Conservation (phyloP, 2,797 vertebrate genomes). For the Acipenser ruthenus region DNA sequence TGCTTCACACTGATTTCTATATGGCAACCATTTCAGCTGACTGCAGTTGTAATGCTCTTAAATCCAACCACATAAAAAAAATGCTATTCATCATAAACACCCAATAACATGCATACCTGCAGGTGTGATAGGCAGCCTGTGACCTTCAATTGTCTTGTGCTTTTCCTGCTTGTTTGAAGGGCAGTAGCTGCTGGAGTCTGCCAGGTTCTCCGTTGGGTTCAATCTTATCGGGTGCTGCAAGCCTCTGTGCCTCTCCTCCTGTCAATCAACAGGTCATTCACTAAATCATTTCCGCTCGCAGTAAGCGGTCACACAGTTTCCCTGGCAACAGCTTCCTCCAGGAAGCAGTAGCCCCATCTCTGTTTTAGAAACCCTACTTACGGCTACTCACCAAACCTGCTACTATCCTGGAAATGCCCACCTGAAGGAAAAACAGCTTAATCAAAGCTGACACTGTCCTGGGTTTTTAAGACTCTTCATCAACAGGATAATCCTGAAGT, state of each 20-base stretch:
- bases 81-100: no score
- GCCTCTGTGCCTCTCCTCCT: conserved; percentile 64
- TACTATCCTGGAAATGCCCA: no score
- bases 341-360: not conserved
- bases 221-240: conserved; percentile 48
- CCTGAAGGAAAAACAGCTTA: no score
- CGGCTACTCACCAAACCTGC: no score
- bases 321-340: not conserved
- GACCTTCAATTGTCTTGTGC: conserved; percentile 52
- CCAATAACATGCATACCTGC: conserved; percentile 52
- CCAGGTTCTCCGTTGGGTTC: conserved; percentile 55
- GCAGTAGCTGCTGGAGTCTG: conserved; percentile 48
- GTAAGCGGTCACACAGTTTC: no score
- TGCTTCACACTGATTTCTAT: no score
- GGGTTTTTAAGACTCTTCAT: not conserved
- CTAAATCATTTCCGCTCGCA: not conserved
- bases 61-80: not conserved
- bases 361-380: no score
- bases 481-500: no score
- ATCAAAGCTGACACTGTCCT: no score
- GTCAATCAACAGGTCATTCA: conserved; percentile 25
- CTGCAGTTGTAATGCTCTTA: not conserved
- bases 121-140: conserved; percentile 75
- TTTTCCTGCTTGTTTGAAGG: conserved; percentile 58
- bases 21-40: no score